A percentile compares a stretch with the other conserved stretches of the same genome.
Conservation (phyloP, 2,888 invertebrate genomes). For the Ormyrus thymus region DNA sequence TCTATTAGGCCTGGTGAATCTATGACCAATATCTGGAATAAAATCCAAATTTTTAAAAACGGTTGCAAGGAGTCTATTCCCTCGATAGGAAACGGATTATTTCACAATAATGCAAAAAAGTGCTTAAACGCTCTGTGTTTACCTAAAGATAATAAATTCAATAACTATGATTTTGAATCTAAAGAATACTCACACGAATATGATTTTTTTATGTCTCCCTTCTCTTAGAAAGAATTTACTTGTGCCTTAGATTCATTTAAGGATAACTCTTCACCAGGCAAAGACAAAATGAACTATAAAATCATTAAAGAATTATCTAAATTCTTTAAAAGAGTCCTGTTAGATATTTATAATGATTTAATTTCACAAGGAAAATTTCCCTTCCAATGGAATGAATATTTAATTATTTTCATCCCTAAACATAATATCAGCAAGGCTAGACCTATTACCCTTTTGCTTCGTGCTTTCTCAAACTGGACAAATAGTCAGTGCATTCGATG, state of each 20-base stretch:
- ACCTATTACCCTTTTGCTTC: no score
- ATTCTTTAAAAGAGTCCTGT: no score
- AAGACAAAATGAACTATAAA: not conserved
- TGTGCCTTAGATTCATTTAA: not conserved
- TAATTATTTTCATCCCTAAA: not conserved
- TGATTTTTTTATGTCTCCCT: not conserved
- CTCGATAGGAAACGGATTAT: not conserved
- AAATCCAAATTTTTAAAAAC: constrained; percentile 1
- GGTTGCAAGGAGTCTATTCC: not conserved
- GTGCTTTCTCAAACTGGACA: no score
- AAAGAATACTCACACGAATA: no score
- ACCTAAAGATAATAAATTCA: not conserved
- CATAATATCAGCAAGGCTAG: no score
- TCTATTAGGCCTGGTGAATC: not conserved
- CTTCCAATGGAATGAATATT: not conserved
- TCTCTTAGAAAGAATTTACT: not conserved
- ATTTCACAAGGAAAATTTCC: not conserved
- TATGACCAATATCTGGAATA: not conserved
- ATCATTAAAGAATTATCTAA: not conserved
- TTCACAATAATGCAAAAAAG: not conserved
- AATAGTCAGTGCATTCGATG: constrained; percentile 49
- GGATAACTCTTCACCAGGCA: not conserved
- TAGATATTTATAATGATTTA: constrained; percentile 6
- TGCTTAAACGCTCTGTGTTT: not conserved
- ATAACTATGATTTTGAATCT: no score